Evolutionary conservation across 1,140 invertebrate genomes (phyloP).

Genomic region (Oppia nitens): DNA sequence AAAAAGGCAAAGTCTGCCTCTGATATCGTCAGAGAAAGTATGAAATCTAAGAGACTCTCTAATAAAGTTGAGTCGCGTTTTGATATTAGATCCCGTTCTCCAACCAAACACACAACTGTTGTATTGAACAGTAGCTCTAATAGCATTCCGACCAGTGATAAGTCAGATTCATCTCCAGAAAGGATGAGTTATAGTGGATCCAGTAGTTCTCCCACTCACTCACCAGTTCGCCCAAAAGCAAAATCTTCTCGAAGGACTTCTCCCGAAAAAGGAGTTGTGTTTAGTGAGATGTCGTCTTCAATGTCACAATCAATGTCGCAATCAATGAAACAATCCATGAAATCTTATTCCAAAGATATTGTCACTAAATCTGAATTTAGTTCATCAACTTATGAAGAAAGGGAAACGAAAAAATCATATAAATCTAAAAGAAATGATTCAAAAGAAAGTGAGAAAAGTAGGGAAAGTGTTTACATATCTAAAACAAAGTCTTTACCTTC

Average conservation of each 20-base stretch:
- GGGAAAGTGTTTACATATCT: not conserved
- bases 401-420: not conserved
- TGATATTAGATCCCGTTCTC: not conserved
- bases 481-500: not conserved
- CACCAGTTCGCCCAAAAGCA: not conserved
- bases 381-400: not conserved
- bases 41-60: not conserved
- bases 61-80: not conserved
- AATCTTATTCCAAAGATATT: not conserved
- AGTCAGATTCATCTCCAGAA: not conserved
- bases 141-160: not conserved
- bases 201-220: not conserved
- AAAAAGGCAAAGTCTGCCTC: not conserved
- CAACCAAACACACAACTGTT: not conserved
- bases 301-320: too few relatives aligned
- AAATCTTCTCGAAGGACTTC: not conserved
- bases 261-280: not conserved
- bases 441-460: not conserved
- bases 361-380: not conserved
- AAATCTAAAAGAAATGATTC: not conserved
- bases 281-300: not conserved
- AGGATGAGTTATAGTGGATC: not conserved
- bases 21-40: not conserved
- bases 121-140: not conserved
- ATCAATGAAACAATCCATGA: too few relatives aligned